These are phyloP conservation scores for Parelbella ahira DNA, from an alignment of 2,888 invertebrate species.

Conservation along the genomic window DNA sequence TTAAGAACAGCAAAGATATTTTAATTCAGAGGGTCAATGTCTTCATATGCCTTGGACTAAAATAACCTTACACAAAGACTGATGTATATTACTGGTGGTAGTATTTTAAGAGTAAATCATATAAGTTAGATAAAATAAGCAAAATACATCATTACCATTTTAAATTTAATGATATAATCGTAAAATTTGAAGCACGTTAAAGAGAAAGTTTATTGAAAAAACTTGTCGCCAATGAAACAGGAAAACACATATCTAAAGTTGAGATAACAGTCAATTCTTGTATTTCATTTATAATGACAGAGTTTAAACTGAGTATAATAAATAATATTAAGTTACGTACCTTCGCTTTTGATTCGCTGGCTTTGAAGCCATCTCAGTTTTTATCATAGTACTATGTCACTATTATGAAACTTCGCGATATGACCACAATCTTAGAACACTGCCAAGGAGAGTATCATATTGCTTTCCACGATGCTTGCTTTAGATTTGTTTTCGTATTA, in stretches of 20 bases:
- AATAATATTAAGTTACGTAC: conserved; percentile 57
- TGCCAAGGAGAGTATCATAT: conserved; percentile 80
- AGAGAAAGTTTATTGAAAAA: conserved; percentile 33
- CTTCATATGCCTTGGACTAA: no score
- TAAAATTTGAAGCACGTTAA: conserved; percentile 21
- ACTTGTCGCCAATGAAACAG: no score
- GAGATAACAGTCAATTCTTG: no score
- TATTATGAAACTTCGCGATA: conserved; percentile 71
- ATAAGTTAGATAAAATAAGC: no score
- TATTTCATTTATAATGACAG: no score
- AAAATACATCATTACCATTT: background rate
- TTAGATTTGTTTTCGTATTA: conserved; percentile 44
- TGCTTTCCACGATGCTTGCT: conserved; percentile 58
- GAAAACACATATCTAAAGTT: no score
- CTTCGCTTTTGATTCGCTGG: conserved; percentile 85
- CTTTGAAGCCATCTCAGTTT: conserved; percentile 71
- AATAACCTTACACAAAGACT: no score
- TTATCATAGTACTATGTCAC: conserved; percentile 49
- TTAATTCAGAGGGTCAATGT: no score
- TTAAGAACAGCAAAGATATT: no score
- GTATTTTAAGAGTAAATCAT: no score
- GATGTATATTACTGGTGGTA: no score
- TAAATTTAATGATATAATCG: conserved; percentile 11
- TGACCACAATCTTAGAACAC: conserved; percentile 80
- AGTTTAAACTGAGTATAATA: background rate